A percentile compares a stretch with the other conserved stretches of the same genome.
Conservation (phyloP, 2,888 invertebrate genomes). For the Lysandra bellargus region DNA sequence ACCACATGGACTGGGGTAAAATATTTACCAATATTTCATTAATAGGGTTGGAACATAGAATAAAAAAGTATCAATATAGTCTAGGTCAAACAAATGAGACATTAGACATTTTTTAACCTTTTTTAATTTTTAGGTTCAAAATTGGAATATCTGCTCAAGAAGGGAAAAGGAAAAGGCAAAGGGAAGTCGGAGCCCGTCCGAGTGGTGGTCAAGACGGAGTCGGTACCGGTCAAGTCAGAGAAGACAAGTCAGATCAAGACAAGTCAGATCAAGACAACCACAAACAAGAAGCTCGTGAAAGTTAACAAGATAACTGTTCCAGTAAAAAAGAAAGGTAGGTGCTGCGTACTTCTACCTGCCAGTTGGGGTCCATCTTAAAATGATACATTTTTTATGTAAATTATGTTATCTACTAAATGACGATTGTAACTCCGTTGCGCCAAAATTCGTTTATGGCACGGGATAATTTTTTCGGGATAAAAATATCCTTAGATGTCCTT, state of each 20-base stretch:
- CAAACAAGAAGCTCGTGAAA: constrained; percentile 28
- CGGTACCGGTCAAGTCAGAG: neutral
- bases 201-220: too few relatives aligned
- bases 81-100: too few relatives aligned
- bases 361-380: neutral
- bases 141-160: neutral
- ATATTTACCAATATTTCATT: too few relatives aligned
- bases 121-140: neutral
- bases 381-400: neutral
- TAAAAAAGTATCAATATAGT: too few relatives aligned
- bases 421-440: too few relatives aligned
- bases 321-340: constrained; percentile 40
- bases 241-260: constrained; percentile 21
- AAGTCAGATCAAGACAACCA: constrained; percentile 31
- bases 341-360: neutral
- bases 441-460: neutral
- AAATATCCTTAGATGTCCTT: too few relatives aligned
- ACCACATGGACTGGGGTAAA: too few relatives aligned
- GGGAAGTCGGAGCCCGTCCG: neutral
- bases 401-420: neutral
- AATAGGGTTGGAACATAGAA: too few relatives aligned
- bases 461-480: neutral
- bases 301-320: constrained; percentile 30
- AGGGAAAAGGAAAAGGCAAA: constrained; percentile 26
- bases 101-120: neutral